Conservation (phyloP, 2,888 invertebrate species). For the Cerceris rybyensis region DNA sequence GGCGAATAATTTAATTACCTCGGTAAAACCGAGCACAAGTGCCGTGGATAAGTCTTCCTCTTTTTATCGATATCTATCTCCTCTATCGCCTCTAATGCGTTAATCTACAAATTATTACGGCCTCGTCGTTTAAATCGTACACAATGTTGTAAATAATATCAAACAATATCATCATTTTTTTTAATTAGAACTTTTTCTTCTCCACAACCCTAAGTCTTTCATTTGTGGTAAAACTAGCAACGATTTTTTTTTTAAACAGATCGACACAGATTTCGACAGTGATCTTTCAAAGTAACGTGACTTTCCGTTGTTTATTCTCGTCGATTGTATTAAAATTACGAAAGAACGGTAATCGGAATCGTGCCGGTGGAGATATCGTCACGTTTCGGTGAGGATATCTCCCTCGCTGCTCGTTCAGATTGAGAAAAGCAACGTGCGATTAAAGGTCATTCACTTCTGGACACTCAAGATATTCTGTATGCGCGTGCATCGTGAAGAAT, state of each 20-base stretch:
- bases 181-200: too few relatives aligned
- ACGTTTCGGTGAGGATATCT: constrained; percentile 33
- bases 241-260: neutral
- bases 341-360: constrained; percentile 11
- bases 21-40: constrained; percentile 26
- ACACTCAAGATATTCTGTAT: constrained; percentile 17
- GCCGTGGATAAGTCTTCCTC: neutral
- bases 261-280: neutral
- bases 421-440: constrained; percentile 51
- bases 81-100: neutral
- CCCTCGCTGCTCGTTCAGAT: neutral
- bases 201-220: too few relatives aligned
- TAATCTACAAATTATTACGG: neutral
- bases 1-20: constrained; percentile 33
- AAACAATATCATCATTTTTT: too few relatives aligned
- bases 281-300: too few relatives aligned
- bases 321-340: constrained; percentile 40
- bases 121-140: too few relatives aligned
- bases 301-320: too few relatives aligned
- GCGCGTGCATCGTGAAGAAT: constrained; percentile 16
- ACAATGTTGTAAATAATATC: too few relatives aligned
- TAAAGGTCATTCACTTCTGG: constrained; percentile 63
- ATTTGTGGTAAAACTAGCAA: too few relatives aligned
- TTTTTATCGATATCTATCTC: neutral
- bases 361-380: constrained; percentile 5